phyloP scores from a whole-genome alignment of 2,888 invertebrate genomes.

The Spicauda simplicius region DNA sequence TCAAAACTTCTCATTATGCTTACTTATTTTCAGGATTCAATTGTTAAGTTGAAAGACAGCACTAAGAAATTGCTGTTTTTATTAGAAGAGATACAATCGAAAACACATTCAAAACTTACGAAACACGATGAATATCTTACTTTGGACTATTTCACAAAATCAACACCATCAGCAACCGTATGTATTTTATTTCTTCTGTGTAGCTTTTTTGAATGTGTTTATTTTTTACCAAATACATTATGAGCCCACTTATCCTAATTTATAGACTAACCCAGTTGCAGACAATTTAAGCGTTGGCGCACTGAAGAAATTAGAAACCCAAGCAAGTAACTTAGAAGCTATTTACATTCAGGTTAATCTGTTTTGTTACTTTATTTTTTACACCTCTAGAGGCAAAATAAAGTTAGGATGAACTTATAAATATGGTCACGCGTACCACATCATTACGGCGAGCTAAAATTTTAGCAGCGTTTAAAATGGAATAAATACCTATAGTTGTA shows the following conservation, averaged over 20 bases:
- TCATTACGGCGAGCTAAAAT: too few relatives aligned
- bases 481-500: too few relatives aligned
- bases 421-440: too few relatives aligned
- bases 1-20: too few relatives aligned
- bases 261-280: background rate
- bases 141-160: conserved; percentile 38
- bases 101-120: conserved; percentile 51
- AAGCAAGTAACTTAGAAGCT: conserved; percentile 54
- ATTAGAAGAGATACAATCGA: conserved; percentile 65
- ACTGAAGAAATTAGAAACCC: conserved; percentile 54
- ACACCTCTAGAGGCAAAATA: too few relatives aligned
- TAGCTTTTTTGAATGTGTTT: background rate
- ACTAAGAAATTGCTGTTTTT: conserved; percentile 64
- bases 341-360: conserved; percentile 56
- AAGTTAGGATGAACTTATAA: too few relatives aligned
- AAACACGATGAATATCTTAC: conserved; percentile 22
- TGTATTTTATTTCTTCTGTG: background rate
- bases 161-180: conserved; percentile 39
- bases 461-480: too few relatives aligned
- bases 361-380: conserved; percentile 37
- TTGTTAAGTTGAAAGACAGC: conserved; percentile 63
- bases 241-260: background rate
- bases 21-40: conserved; percentile 52
- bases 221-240: too few relatives aligned
- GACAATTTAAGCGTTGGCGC: conserved; percentile 37